Conservation (phyloP, 2,888 invertebrate species). For the Cheilosia urbana region DNA sequence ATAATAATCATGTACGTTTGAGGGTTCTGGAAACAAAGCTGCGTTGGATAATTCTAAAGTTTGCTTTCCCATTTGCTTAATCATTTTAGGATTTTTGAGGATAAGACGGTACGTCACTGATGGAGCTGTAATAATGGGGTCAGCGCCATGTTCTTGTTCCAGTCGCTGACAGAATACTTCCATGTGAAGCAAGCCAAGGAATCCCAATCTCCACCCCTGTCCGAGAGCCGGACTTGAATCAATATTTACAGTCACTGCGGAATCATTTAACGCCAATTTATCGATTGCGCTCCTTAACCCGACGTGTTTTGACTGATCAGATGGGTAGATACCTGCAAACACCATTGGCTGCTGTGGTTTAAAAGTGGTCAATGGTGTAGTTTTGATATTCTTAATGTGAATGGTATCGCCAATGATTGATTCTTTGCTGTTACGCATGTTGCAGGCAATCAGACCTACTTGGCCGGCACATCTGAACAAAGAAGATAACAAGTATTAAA, state of each 20-base stretch:
- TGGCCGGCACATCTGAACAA: constrained; percentile 91
- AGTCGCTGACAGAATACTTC: constrained; percentile 95
- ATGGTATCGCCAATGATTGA: constrained; percentile 92
- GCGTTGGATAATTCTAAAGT: constrained; percentile 90
- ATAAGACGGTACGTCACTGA: constrained; percentile 92
- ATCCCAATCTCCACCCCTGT: constrained; percentile 95
- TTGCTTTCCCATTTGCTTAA: constrained; percentile 87
- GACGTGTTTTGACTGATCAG: constrained; percentile 93
- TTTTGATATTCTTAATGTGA: constrained; percentile 84
- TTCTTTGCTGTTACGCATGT: constrained; percentile 90
- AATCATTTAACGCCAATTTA: constrained; percentile 96
- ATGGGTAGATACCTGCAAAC: constrained; percentile 93
- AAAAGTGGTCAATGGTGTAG: constrained; percentile 86
- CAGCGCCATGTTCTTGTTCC: constrained; percentile 92
- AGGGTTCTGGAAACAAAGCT: constrained; percentile 87
- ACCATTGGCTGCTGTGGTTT: constrained; percentile 91
- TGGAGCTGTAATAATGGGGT: constrained; percentile 92
- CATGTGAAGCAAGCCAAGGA: constrained; percentile 93
- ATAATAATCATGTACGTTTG: constrained; percentile 89
- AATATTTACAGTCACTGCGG: constrained; percentile 91
- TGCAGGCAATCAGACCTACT: constrained; percentile 94
- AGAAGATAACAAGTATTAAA: background rate
- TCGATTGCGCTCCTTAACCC: constrained; percentile 92
- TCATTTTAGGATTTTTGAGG: constrained; percentile 89
- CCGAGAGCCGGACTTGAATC: constrained; percentile 95